Percentiles rank a stretch among this genome's conserved stretches.
Conservation (phyloP, 2,113 vertebrate genomes). For the Bombycilla garrulus region DNA sequence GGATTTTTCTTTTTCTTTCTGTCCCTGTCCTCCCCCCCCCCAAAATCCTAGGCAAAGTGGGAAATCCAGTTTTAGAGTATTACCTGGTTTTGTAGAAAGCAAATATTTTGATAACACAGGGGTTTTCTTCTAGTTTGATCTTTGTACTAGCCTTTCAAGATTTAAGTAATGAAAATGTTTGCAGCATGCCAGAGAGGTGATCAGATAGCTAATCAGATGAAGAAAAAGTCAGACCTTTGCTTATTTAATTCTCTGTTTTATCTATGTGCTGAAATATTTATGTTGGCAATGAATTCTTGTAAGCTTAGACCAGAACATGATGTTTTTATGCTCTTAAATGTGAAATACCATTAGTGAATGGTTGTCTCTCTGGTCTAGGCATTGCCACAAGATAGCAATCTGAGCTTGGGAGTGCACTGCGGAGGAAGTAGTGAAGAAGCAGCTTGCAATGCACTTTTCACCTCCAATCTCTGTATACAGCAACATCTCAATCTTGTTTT, state of each 20-base stretch:
- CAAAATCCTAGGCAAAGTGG: not conserved
- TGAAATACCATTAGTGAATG: not conserved
- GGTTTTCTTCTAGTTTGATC: not conserved
- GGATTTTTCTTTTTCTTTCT: not conserved
- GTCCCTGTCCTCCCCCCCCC: too few species aligned
- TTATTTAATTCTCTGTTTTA: constrained; percentile 58
- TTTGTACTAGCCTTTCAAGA: not conserved
- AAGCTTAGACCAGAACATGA: not conserved
- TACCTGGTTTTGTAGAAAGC: not conserved
- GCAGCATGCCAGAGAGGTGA: not conserved
- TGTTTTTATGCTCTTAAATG: constrained; percentile 15
- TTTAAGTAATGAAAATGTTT: not conserved
- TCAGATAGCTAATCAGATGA: constrained; percentile 35
- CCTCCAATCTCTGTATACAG: not conserved
- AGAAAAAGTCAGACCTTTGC: not conserved
- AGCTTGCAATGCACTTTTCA: constrained; percentile 17
- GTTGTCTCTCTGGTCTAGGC: not conserved
- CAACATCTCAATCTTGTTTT: not conserved
- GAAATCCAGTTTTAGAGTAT: not conserved
- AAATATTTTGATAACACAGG: not conserved
- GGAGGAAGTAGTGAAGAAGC: not conserved
- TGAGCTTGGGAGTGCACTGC: not conserved
- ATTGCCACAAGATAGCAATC: not conserved
- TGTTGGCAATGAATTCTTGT: constrained; percentile 40
- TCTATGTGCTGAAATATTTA: constrained; percentile 46